Base-by-base conservation (phyloP, 2,888 invertebrate genomes). In the Galerucella pusilla region DNA sequence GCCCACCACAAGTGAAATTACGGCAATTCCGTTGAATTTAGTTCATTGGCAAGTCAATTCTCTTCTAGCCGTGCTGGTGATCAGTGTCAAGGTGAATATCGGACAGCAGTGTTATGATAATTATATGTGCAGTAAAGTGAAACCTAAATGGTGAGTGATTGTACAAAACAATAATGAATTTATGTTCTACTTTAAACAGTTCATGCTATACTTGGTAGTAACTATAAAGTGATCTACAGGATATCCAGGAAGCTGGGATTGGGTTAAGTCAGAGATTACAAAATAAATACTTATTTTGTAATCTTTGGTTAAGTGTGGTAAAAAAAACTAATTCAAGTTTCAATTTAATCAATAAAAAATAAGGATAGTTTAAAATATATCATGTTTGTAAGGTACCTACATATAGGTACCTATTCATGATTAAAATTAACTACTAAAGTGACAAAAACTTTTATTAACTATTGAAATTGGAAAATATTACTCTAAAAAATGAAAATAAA, bases 1-100 rank as follows among this genome's bases (percentile, higher is more conserved):
- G 72, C 60, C 68, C 72, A 72, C 65, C 28, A 72, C 42, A 76
- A 76, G 76, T 76, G 76, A 76, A 76, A 76, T 70, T 73, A 69
- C 54, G 61, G 64, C 59, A 14, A 73, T 64, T 76, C 68, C 68
- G 59, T 49, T 20, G 65, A 76, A 76, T 76, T 73, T 63, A 71
- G 71, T 64, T 67, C 70, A 64, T 60, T 14, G 45, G 71, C 25
- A 42, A 65, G 65, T 59, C 59, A 28, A 16, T 45, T 66, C 49
- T 66, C 14, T 66, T 57, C 66, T 59, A 45, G 60, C 45, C 49
- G 66, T 66, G 45, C 60, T 59, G 60, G 49, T 52, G 72, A 72
- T 66, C 72, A 72, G 72, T 72, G 72, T 72, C 72, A 72, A 72
- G 72, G 72, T 72, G 72, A 72, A 72, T 66, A 60, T 65, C 49